Evolutionary conservation across 2,113 vertebrate genomes (phyloP).

Genomic region (Gulo gulo): DNA sequence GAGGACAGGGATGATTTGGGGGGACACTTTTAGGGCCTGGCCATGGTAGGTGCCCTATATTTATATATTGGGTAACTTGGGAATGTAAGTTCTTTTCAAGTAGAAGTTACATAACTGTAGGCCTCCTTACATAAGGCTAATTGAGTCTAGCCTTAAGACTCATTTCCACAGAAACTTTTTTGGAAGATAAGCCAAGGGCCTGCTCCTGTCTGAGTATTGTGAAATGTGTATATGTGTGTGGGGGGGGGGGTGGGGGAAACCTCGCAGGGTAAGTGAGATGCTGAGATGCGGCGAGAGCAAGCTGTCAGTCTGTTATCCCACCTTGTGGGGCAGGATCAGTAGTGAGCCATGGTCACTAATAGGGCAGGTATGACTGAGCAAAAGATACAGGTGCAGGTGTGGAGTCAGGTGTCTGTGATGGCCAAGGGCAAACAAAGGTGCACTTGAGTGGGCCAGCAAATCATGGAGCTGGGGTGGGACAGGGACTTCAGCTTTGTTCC

Average conservation of each 20-base stretch:
- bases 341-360: not conserved
- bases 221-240: not conserved
- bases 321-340: not conserved
- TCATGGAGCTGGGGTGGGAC: not conserved
- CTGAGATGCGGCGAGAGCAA: not conserved
- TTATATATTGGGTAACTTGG: not conserved
- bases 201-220: not conserved
- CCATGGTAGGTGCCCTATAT: not conserved
- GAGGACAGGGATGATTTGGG: not conserved
- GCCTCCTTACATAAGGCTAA: not conserved
- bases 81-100: not conserved
- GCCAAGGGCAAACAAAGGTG: too few species aligned
- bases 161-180: not conserved
- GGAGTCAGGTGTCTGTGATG: not conserved
- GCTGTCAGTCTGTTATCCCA: not conserved
- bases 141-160: not conserved
- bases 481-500: rapidly evolving
- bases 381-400: not conserved
- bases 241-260: rapidly evolving
- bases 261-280: not conserved
- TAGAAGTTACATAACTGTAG: not conserved
- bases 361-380: not conserved
- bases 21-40: not conserved
- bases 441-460: not conserved
- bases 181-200: not conserved